Conservation (phyloP, 2,797 vertebrate species). For the Chromis chromis region DNA sequence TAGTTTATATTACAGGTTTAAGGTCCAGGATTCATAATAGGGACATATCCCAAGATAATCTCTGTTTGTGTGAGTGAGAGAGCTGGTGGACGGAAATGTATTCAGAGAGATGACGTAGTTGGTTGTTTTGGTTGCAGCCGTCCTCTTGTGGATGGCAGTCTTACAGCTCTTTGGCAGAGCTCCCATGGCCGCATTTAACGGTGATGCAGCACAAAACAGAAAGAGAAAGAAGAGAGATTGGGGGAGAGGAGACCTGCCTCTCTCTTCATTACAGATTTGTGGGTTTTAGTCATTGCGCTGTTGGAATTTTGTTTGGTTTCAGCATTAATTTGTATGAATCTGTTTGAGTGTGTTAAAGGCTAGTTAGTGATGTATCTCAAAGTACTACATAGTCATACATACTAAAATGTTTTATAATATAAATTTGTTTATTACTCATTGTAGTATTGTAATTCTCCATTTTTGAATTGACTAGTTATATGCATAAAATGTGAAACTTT, state of each 20-base stretch:
- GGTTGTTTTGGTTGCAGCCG: constrained; percentile 76
- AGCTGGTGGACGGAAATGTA: constrained; percentile 40
- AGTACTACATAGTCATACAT: not conserved
- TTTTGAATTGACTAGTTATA: not conserved
- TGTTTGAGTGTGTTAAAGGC: constrained; percentile 4
- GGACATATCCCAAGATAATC: constrained; percentile 32
- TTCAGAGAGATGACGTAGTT: constrained; percentile 60
- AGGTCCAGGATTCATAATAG: constrained; percentile 31
- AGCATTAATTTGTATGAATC: not conserved
- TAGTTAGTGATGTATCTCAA: not conserved
- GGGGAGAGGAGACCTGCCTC: constrained; percentile 17
- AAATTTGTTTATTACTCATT: not conserved
- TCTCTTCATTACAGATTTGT: constrained; percentile 28
- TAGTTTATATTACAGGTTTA: constrained; percentile 18
- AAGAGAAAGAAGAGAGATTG: constrained; percentile 43
- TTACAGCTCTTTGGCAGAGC: constrained; percentile 75
- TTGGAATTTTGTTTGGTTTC: constrained; percentile 10
- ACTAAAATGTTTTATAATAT: not conserved
- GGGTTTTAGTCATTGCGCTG: constrained; percentile 24
- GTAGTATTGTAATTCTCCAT: not conserved
- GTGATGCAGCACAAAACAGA: constrained; percentile 75
- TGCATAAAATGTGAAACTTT: not conserved
- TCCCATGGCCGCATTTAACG: constrained; percentile 70
- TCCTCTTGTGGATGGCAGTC: constrained; percentile 70
- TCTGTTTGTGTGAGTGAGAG: not conserved